Conservation (phyloP, 2,888 invertebrate species). For the Zygaena filipendulae region DNA sequence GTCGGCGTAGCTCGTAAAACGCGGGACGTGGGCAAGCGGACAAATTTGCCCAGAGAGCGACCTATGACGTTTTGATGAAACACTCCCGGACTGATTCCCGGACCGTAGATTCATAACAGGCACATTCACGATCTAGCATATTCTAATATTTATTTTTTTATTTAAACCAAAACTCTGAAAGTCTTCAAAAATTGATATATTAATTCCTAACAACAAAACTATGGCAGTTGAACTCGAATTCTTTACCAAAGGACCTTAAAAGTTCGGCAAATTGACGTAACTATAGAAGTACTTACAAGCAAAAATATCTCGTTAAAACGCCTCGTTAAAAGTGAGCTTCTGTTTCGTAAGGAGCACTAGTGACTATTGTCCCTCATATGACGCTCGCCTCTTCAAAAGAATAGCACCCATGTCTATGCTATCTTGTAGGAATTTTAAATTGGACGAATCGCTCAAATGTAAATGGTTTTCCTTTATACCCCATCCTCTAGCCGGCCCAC, state of each 20-base stretch:
- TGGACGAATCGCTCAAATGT: constrained; percentile 72
- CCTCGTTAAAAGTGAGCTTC: constrained; percentile 38
- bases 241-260: too few relatives aligned
- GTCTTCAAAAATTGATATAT: too few relatives aligned
- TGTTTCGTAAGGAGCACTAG: too few relatives aligned
- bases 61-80: constrained; percentile 69
- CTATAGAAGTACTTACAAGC: too few relatives aligned
- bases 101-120: constrained; percentile 63
- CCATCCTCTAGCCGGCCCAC: constrained; percentile 63
- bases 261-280: too few relatives aligned
- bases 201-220: too few relatives aligned
- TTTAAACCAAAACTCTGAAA: too few relatives aligned
- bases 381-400: constrained; percentile 62
- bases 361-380: constrained; percentile 49
- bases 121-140: too few relatives aligned
- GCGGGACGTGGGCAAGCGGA: constrained; percentile 66
- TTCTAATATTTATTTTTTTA: too few relatives aligned
- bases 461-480: constrained; percentile 71
- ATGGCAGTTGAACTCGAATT: too few relatives aligned
- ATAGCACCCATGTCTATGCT: constrained; percentile 67
- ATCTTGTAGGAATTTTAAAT: constrained; percentile 71
- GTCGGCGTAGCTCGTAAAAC: constrained; percentile 66
- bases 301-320: constrained; percentile 23
- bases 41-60: constrained; percentile 67
- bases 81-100: constrained; percentile 58